Base-by-base conservation (phyloP, 2,797 vertebrate species). In the Ambastaia sidthimunki region DNA sequence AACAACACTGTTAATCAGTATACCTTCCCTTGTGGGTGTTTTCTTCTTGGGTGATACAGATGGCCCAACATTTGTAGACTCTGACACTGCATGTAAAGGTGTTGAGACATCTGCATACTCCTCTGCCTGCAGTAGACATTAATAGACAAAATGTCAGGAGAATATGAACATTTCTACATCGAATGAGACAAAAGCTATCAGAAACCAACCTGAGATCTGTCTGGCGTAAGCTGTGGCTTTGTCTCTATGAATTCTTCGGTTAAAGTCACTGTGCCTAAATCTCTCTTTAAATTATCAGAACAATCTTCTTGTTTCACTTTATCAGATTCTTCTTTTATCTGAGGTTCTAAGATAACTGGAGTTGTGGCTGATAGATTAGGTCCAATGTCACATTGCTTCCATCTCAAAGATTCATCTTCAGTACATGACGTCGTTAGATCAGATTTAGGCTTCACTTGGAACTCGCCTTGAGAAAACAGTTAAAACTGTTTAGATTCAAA, bases 121-220 rank as follows among this genome's bases (percentile, higher is more conserved):
- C 71, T 63, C 60, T 2, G 60, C 16, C 81, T 82, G 66, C 44
- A 73, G 28, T 12, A 67, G 31, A 80, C 0, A 78, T 18, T 63
- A 12, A 10, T 28, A 19, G 6, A 5, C 23, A 28, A 60, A 60
- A 28, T 60, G 12, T 44, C 13, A 65, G 34, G 10, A 18, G 3
- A 34, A 10, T 18, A 1, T n/a, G 3, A 66, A 66, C 15, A 37
- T 66, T 37, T 37, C 16, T 34, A 37, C 1, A 59, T 13, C 21
- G n/a, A 23, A 12, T 48, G 28, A 67, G 41, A 47, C 7, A 19
- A 31, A 82, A 77, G 41, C 25, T 9, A 62, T 50, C 21, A 19
- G 25, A 15, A 31, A 74, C 44, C 10, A 71, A 67, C 59, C 63
- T 13, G 19, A 18, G 72, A 80, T 28, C 19, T 13, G 5, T 18